Percentiles rank a stretch among this genome's conserved stretches.
These are phyloP conservation scores for Zoroaster sp. DNA, from an alignment of 53 echinoderm and acorn worm genomes.

Conservation along the genomic window DNA sequence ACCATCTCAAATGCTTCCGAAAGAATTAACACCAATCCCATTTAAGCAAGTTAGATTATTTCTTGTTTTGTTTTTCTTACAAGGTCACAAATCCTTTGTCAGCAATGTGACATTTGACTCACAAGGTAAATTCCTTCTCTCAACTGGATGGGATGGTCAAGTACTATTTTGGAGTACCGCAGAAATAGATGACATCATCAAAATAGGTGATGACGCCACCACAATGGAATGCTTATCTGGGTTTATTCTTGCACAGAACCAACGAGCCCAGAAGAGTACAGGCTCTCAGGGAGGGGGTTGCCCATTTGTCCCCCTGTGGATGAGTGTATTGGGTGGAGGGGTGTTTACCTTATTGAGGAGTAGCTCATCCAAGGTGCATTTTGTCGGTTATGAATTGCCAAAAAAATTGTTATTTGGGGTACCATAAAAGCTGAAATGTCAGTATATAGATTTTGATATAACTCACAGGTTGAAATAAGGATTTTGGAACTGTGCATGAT, in stretches of 20 bases:
- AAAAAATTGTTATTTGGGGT: background rate
- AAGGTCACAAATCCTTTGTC: slow-evolving; percentile 90
- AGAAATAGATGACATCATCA: slow-evolving; percentile 87
- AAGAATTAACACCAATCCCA: background rate
- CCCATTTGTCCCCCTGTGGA: slow-evolving; percentile 66
- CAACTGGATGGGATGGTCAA: slow-evolving; percentile 86
- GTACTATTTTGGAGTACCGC: slow-evolving; percentile 79
- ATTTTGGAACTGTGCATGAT: too few species aligned
- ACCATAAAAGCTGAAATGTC: too few species aligned
- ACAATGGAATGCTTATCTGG: slow-evolving; percentile 75
- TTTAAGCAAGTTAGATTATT: background rate
- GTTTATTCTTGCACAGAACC: slow-evolving; percentile 74
- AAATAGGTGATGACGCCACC: slow-evolving; percentile 55
- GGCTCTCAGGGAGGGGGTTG: slow-evolving; percentile 36
- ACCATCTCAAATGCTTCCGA: background rate
- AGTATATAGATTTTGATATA: too few species aligned
- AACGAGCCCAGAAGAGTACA: slow-evolving; percentile 46
- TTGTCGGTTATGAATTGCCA: slow-evolving; percentile 48
- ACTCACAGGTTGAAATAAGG: too few species aligned
- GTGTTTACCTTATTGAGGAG: slow-evolving; percentile 20
- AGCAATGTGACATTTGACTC: slow-evolving; percentile 75
- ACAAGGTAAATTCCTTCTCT: slow-evolving; percentile 65
- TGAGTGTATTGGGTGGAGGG: slow-evolving; percentile 26
- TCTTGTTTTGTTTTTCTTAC: background rate
- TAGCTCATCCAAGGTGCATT: slow-evolving; percentile 40